Evolutionary conservation across 2,797 vertebrate genomes (phyloP).

Genomic region (Microchirus variegatus): DNA sequence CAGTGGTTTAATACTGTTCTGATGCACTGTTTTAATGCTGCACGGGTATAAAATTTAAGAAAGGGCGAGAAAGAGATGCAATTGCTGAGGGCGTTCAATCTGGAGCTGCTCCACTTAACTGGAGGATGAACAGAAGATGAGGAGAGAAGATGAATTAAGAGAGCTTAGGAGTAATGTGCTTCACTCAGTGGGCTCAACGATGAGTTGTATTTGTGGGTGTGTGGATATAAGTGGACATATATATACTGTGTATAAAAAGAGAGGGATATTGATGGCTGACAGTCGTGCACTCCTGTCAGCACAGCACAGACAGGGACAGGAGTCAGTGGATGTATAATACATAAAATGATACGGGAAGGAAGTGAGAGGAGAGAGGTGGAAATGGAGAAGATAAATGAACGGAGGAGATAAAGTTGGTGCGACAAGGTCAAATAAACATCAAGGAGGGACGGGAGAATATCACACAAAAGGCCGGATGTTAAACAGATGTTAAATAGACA

Average conservation of each 20-base stretch:
- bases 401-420: constrained; percentile 10
- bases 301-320: neutral
- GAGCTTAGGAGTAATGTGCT: constrained; percentile 44
- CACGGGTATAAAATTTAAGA: constrained; percentile 52
- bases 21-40: constrained; percentile 52
- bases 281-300: neutral
- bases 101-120: constrained; percentile 67
- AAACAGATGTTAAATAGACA: too few species aligned
- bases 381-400: neutral
- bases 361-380: constrained; percentile 2
- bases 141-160: constrained; percentile 60
- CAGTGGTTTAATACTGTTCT: constrained; percentile 43
- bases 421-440: constrained; percentile 10
- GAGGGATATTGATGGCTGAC: neutral
- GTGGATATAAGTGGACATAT: constrained; percentile 9
- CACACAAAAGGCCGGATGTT: too few species aligned
- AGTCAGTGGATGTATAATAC: constrained; percentile 20
- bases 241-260: neutral
- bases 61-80: constrained; percentile 43
- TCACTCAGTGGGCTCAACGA: constrained; percentile 34
- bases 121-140: constrained; percentile 60
- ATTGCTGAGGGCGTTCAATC: constrained; percentile 61
- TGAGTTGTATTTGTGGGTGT: constrained; percentile 25
- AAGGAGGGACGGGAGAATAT: neutral
- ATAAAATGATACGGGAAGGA: constrained; percentile 17